Base-by-base conservation (phyloP, 2,797 vertebrate genomes). In the Epinephelus coioides region DNA sequence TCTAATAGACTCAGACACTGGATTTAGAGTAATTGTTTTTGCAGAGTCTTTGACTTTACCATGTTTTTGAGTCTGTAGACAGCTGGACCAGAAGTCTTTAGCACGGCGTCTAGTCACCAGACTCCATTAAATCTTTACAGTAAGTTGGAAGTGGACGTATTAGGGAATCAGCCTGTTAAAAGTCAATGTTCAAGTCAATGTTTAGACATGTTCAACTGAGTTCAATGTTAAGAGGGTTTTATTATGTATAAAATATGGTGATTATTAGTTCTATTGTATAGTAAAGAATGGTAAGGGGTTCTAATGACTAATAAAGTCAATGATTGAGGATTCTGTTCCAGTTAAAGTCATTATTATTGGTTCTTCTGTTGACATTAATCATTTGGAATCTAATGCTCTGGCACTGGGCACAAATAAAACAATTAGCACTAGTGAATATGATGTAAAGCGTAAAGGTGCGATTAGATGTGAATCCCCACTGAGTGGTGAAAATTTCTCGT, bases 1-100 rank as follows among this genome's bases (percentile, higher is more conserved):
- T 69, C 46, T 47, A 44, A 74, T 27, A 75, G 54, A 72, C 73
- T 40, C 21, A 27, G 53, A n/a, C 34, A 2, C 11, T n/a, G n/a
- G 46, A 47, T 69, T 54, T 6, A 27, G 38, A 67, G 14, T 66
- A 8, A 66, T 71, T 15, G 34, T 57, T 44, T 62, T 50, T 66
- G 46, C 7, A 13, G 13, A 23, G 19, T 66, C 44, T 71, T 63
- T 51, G 25, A 74, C 61, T 72, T 67, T 12, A 7, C 17, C 9
- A 47, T 54, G 40, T 57, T 63, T 57, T 64, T 14, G 40, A 19
- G 2, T 57, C 23, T 12, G 19, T 25, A 11, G 74, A 68, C 15
- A 44, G 34, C 25, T 69, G 30, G 25, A 30, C 30, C 13, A 25
- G 54, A 66, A 81, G 54, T 49, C 8, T 18, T 27, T 5, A 64